A percentile compares a stretch with the other conserved stretches of the same genome.
Evolutionary conservation across 2,113 vertebrate genomes (phyloP).

Genomic region (Procapra przewalskii): DNA sequence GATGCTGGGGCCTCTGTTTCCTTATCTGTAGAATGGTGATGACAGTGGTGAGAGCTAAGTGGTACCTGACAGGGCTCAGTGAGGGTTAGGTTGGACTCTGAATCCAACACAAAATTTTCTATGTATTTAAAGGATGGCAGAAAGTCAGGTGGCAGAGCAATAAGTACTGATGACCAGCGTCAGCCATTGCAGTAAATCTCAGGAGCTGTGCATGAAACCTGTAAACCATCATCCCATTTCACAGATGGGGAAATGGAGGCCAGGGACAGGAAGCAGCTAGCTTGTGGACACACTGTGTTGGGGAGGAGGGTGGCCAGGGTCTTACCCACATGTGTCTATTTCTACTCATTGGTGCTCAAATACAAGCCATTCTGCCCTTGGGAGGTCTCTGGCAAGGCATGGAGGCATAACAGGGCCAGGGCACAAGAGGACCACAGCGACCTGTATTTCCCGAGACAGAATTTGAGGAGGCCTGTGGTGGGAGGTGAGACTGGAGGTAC

Average conservation of each 20-base stretch:
- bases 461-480: rapidly evolving
- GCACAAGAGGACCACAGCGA: rapidly evolving
- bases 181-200: rapidly evolving
- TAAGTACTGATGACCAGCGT: rapidly evolving
- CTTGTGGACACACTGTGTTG: neutral
- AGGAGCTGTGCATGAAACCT: neutral
- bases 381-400: neutral
- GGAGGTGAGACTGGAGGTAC: neutral
- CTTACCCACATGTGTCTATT: rapidly evolving
- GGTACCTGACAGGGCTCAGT: rapidly evolving
- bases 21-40: neutral
- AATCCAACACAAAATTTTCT: rapidly evolving
- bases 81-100: neutral
- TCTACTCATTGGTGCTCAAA: neutral
- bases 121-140: rapidly evolving
- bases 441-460: rapidly evolving
- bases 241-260: neutral
- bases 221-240: neutral
- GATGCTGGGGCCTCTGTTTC: neutral
- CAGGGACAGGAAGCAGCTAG: neutral
- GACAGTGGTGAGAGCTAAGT: neutral
- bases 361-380: rapidly evolving
- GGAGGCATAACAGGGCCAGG: neutral
- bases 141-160: rapidly evolving
- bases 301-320: neutral